A percentile compares a stretch with the other conserved stretches of the same genome.
These are phyloP conservation scores for Lepilemur septentrionalis DNA, from an alignment of 2,797 vertebrate genomes.

Conservation along the genomic window DNA sequence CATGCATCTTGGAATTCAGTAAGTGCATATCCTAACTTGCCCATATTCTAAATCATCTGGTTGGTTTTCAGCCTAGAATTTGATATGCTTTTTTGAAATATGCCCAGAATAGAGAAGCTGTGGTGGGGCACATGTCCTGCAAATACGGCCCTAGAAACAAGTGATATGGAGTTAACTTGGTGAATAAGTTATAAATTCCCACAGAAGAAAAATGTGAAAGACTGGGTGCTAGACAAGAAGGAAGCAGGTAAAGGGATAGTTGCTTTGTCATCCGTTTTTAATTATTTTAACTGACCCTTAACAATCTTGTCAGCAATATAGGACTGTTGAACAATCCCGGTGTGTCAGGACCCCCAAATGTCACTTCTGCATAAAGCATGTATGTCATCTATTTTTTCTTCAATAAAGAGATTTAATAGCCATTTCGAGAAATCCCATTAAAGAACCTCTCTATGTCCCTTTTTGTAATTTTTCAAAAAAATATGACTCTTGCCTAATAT, in stretches of 20 bases:
- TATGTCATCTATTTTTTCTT: slow-evolving; percentile 81
- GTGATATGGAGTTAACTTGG: slow-evolving; percentile 48
- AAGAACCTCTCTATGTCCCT: slow-evolving; percentile 77
- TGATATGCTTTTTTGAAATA: slow-evolving; percentile 74
- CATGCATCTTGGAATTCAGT: slow-evolving; percentile 85
- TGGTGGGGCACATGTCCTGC: slow-evolving; percentile 45
- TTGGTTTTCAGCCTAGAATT: slow-evolving; percentile 82
- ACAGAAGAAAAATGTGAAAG: slow-evolving; percentile 71
- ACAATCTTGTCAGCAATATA: slow-evolving; percentile 49
- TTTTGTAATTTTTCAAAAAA: slow-evolving; percentile 71
- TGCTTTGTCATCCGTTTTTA: slow-evolving; percentile 60
- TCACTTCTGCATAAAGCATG: slow-evolving; percentile 79
- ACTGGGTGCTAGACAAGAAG: slow-evolving; percentile 68
- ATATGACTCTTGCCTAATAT: slow-evolving; percentile 74
- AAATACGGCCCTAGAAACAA: slow-evolving; percentile 54
- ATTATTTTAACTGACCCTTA: slow-evolving; percentile 66
- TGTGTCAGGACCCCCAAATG: slow-evolving; percentile 70
- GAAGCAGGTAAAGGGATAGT: slow-evolving; percentile 71
- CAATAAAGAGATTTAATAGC: slow-evolving; percentile 80
- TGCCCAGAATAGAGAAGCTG: slow-evolving; percentile 66
- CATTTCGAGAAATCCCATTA: slow-evolving; percentile 77
- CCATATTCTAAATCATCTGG: slow-evolving; percentile 74
- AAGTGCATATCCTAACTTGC: slow-evolving; percentile 74
- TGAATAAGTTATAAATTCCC: slow-evolving; percentile 64
- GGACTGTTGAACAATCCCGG: slow-evolving; percentile 73